phyloP scores from a whole-genome alignment of 1,140 invertebrate genomes.

The Leptestheria dahalacensis region DNA sequence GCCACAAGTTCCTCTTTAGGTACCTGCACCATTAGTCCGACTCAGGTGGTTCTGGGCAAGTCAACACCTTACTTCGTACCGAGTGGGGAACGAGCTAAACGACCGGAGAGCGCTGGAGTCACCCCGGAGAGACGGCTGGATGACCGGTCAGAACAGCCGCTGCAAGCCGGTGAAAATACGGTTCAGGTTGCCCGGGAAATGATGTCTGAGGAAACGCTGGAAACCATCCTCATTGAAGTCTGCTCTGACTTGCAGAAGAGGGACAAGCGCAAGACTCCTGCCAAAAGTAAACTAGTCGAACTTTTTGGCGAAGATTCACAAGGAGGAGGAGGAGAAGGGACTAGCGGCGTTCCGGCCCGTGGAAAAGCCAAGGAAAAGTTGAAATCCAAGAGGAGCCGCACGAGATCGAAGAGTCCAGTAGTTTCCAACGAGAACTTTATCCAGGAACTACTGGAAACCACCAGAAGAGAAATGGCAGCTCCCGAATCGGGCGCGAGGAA shows the following conservation, averaged over 20 bases:
- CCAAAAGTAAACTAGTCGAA: neutral
- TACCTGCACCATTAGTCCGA: slow-evolving; percentile 4
- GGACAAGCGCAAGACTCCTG: neutral
- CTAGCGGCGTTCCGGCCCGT: neutral
- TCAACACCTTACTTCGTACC: slow-evolving; percentile 5
- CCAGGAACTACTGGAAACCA: neutral
- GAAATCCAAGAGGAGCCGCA: neutral
- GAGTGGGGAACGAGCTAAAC: neutral
- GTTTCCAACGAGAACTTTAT: neutral
- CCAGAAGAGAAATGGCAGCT: neutral
- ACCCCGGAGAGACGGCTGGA: neutral
- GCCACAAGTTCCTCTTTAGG: neutral
- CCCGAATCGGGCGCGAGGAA: too few species aligned
- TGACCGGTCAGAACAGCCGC: neutral
- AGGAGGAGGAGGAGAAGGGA: too few species aligned
- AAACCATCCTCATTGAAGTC: neutral
- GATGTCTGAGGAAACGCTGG: neutral
- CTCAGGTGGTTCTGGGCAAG: neutral
- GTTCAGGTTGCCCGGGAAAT: too few species aligned
- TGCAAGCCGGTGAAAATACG: neutral
- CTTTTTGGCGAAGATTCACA: neutral
- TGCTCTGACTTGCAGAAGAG: neutral
- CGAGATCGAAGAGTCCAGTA: too few species aligned
- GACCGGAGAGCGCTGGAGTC: neutral
- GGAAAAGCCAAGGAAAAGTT: neutral